Evolutionary conservation across 2,113 vertebrate genomes (phyloP).

Genomic region (Pica pica): DNA sequence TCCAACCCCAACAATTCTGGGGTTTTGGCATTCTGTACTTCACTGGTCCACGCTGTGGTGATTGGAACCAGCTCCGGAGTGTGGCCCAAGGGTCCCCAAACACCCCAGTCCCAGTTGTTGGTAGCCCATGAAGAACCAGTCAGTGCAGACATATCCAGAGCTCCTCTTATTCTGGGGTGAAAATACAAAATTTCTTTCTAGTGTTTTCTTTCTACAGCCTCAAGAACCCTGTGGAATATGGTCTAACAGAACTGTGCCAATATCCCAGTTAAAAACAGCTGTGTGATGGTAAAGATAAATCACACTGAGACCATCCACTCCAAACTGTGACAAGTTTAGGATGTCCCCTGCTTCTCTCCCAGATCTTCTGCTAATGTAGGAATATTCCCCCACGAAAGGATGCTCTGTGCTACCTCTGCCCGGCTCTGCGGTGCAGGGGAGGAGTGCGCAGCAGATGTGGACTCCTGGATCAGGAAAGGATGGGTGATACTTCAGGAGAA

Average conservation of each 20-base stretch:
- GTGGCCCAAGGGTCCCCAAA: background rate
- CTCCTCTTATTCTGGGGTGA: background rate
- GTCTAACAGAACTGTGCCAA: background rate
- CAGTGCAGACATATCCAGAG: background rate
- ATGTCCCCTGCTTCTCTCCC: background rate
- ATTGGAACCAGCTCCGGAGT: background rate
- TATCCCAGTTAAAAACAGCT: background rate
- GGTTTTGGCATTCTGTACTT: background rate
- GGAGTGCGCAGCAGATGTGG: rapidly evolving
- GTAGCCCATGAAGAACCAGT: background rate
- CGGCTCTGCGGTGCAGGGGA: background rate
- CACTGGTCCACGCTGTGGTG: background rate
- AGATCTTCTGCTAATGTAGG: background rate
- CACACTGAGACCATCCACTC: background rate
- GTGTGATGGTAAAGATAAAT: background rate
- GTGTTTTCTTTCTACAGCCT: background rate
- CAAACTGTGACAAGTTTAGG: background rate
- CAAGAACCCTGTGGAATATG: background rate
- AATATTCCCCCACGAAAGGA: background rate
- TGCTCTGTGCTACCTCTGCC: background rate
- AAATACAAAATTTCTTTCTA: background rate
- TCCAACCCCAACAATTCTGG: background rate
- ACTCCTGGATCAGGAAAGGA: background rate
- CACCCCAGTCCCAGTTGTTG: background rate
- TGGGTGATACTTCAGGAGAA: background rate